phyloP scores from a whole-genome alignment of 2,797 vertebrate species.

The Anguilla marmorata region DNA sequence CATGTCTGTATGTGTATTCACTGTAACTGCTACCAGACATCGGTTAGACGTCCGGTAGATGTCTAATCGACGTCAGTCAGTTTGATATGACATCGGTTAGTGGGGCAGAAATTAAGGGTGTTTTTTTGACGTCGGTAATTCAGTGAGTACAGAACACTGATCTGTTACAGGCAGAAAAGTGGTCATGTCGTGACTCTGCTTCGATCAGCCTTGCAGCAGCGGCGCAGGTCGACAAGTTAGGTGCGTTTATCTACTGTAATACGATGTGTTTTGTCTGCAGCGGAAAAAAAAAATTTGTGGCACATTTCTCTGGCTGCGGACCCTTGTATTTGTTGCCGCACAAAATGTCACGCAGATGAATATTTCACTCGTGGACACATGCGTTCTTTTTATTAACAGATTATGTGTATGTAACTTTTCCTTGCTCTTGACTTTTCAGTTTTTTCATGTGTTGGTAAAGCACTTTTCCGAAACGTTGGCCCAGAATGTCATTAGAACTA shows the following conservation, averaged over 20 bases:
- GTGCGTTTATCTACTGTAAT: neutral
- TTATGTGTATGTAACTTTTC: slow-evolving; percentile 23
- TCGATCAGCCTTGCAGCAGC: neutral
- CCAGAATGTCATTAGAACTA: slow-evolving; percentile 18
- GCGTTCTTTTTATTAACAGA: slow-evolving; percentile 12
- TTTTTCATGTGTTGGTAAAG: slow-evolving; percentile 28
- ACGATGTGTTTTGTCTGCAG: neutral
- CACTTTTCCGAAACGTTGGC: slow-evolving; percentile 44
- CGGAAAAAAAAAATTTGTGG: neutral
- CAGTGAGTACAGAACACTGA: neutral
- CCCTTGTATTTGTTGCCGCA: neutral
- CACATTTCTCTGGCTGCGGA: slow-evolving; percentile 36
- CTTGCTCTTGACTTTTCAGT: slow-evolving; percentile 21
- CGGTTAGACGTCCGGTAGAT: neutral
- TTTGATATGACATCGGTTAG: neutral
- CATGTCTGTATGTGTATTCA: neutral
- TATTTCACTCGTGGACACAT: neutral
- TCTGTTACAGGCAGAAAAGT: neutral
- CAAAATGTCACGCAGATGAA: neutral
- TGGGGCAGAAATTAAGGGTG: neutral
- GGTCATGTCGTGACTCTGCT: neutral
- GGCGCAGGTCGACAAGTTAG: too few species aligned
- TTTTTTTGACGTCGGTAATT: neutral
- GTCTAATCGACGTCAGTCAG: neutral
- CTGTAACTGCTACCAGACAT: neutral